Base-by-base conservation (phyloP, 2,113 vertebrate genomes). In the Theristicus caerulescens region DNA sequence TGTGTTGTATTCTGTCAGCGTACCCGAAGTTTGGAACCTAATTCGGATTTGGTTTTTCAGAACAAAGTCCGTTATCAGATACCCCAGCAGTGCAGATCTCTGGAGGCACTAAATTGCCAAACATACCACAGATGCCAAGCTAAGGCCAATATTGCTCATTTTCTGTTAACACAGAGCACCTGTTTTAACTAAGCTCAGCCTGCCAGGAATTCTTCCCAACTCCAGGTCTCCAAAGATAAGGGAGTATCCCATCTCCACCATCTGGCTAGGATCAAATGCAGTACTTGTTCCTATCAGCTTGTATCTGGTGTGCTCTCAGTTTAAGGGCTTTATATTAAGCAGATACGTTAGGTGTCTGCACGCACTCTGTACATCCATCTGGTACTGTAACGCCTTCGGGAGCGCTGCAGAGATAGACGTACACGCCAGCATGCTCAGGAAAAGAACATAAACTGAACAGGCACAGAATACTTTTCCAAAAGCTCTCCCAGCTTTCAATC, bases 381-480 rank as follows among this genome's bases (percentile, higher is more conserved):
- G 58, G 57, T 19, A 36, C 1, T 3, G 2, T 10, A 12, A 13
- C 1, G 0, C 51, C 67, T 27, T 13, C 17, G 2, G 55, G 49
- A 76, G 73, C 1, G 4, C 22, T 6, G 15, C 55, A 32, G 13
- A 46, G 25, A 29, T 5, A 11, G 1, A 36, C 0, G 0, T 1
- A 20, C 34, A 25, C 36, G 26, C 32, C 89, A 66, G 69, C 58
- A 29, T 0, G 6, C 62, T 21, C 42, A 10, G 16, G 11, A 21
- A 21, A 22, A 72, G 54, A 61, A 16, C 51, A 29, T 1, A 10
- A 20, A n/a, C 34, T 8, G 17, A 47, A 16, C 38, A 64, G 54
- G 52, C 46, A 71, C 44, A 26, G 26, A 18, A 27, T 8, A 2
- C 26, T 46, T 55, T 18, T 36, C 62, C 47, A 16, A 19, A 36